phyloP scores from a whole-genome alignment of 2,797 vertebrate genomes.

The Discoglossus pictus region DNA sequence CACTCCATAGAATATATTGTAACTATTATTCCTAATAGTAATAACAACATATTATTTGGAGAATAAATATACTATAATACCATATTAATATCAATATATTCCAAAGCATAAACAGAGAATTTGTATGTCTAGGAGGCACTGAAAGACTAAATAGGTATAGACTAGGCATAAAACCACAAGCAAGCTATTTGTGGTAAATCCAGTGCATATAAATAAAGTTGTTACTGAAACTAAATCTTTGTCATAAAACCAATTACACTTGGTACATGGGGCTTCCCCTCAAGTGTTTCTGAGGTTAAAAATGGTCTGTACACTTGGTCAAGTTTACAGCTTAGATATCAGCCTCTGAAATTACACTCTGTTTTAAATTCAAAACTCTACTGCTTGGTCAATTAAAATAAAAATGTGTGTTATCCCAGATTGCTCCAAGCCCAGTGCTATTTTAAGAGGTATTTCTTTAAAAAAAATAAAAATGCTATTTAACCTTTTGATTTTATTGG shows the following conservation, averaged over 20 bases:
- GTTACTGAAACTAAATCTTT: not conserved
- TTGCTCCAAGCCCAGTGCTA: too few species aligned
- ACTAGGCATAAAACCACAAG: not conserved
- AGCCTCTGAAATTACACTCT: conserved; percentile 27
- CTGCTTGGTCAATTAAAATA: not conserved
- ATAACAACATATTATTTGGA: too few species aligned
- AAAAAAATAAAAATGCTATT: too few species aligned
- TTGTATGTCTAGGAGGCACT: not conserved
- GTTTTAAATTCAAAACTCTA: not conserved
- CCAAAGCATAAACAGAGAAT: too few species aligned
- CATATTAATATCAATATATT: too few species aligned
- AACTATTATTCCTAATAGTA: too few species aligned
- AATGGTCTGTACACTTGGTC: conserved; percentile 21
- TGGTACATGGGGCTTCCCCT: conserved; percentile 29
- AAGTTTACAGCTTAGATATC: not conserved
- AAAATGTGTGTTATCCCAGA: not conserved
- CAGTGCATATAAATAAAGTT: too few species aligned
- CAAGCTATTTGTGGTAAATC: too few species aligned
- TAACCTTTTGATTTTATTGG: too few species aligned
- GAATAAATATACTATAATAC: too few species aligned
- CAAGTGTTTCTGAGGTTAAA: conserved; percentile 26
- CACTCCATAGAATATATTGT: too few species aligned
- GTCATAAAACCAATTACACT: conserved; percentile 16
- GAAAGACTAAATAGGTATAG: not conserved
- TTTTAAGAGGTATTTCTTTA: too few species aligned